Percentiles rank a stretch among this genome's conserved stretches.
Conservation (phyloP, 2,113 vertebrate genomes). For the Sus scrofa region DNA sequence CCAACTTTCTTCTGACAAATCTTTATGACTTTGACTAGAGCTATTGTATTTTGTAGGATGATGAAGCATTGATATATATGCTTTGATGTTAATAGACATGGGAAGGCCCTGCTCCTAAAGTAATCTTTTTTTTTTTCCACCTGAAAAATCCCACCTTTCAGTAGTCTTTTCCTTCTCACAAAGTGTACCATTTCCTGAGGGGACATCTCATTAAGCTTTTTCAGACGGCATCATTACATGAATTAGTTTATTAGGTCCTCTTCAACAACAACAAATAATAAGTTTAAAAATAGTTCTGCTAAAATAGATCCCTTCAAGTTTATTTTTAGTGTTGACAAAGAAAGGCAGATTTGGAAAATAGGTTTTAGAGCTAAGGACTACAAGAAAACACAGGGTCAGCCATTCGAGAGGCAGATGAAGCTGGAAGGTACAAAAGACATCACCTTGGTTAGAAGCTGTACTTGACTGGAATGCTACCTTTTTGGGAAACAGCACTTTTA, state of each 20-base stretch:
- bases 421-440: accelerated
- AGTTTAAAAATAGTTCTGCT: slow-evolving; percentile 45
- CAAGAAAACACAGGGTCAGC: accelerated
- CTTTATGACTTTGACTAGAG: not conserved
- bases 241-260: slow-evolving; percentile 38
- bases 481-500: not conserved
- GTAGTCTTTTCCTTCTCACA: not conserved
- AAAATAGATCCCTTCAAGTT: not conserved
- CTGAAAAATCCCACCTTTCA: not conserved
- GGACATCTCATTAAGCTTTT: slow-evolving; percentile 28
- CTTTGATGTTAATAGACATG: not conserved
- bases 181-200: not conserved
- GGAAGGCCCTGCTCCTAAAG: not conserved
- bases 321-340: not conserved
- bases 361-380: not conserved
- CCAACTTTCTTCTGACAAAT: not conserved
- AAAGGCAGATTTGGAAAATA: not conserved
- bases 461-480: not conserved
- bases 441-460: accelerated
- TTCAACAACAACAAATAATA: not conserved
- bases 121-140: not conserved
- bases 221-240: not conserved
- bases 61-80: not conserved
- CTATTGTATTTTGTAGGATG: not conserved
- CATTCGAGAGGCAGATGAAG: not conserved